phyloP scores from a whole-genome alignment of 92 coral and sea anemone species.

The Epizoanthus stellaris region DNA sequence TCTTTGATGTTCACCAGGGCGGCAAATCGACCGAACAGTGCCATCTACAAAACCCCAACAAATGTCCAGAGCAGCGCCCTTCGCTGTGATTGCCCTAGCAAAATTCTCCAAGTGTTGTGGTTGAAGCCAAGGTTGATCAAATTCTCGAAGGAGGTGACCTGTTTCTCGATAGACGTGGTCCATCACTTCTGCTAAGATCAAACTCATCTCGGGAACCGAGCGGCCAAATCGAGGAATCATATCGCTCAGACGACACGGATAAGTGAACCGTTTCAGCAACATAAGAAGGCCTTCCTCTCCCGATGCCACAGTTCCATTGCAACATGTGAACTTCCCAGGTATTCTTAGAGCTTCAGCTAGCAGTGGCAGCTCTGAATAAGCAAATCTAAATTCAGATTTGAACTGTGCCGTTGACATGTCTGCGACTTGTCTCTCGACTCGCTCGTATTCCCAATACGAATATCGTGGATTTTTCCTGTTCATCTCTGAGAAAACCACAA shows the following conservation, averaged over 20 bases:
- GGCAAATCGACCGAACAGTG: slow-evolving; percentile 66
- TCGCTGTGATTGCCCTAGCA: slow-evolving; percentile 53
- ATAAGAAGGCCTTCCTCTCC: slow-evolving; percentile 55
- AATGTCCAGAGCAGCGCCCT: slow-evolving; percentile 73
- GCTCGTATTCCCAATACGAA: slow-evolving; percentile 57
- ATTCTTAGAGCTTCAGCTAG: slow-evolving; percentile 57
- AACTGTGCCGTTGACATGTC: slow-evolving; percentile 58
- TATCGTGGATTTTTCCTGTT: slow-evolving; percentile 50
- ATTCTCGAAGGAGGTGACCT: slow-evolving; percentile 44
- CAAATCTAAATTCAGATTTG: slow-evolving; percentile 64
- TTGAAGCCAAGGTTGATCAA: slow-evolving; percentile 67
- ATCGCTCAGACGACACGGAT: slow-evolving; percentile 65
- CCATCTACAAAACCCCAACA: slow-evolving; percentile 83
- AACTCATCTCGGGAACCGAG: slow-evolving; percentile 62
- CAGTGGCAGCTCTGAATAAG: slow-evolving; percentile 39
- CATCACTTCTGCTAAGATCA: slow-evolving; percentile 45
- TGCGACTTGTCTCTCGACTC: slow-evolving; percentile 39
- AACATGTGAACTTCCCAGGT: slow-evolving; percentile 57
- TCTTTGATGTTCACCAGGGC: slow-evolving; percentile 64
- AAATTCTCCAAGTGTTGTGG: slow-evolving; percentile 56
- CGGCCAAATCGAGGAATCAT: slow-evolving; percentile 68
- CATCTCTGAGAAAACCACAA: slow-evolving; percentile 6
- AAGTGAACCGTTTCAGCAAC: slow-evolving; percentile 54
- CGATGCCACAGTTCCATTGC: slow-evolving; percentile 68
- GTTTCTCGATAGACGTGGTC: slow-evolving; percentile 6